Evolutionary conservation across 1,140 invertebrate species (phyloP).

Genomic region (Eriosoma lanigerum): DNA sequence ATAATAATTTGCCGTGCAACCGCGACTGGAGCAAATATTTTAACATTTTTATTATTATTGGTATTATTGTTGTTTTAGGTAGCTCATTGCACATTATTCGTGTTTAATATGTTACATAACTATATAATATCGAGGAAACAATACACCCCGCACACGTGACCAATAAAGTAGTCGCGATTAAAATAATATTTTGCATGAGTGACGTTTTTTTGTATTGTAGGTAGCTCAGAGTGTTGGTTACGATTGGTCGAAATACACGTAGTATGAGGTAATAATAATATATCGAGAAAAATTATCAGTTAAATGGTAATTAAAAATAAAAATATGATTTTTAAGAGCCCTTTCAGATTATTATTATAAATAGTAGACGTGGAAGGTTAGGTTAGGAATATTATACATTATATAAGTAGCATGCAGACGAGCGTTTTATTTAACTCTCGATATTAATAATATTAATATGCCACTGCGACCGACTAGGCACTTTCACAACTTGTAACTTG

Average conservation of each 20-base stretch:
- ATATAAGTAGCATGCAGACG: too few species aligned
- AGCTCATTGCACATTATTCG: slow-evolving; percentile 18
- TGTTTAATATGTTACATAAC: slow-evolving; percentile 16
- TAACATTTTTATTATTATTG: not conserved
- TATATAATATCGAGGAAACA: not conserved
- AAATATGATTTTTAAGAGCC: not conserved
- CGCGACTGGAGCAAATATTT: slow-evolving; percentile 25
- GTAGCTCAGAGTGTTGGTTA: not conserved
- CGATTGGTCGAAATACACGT: not conserved
- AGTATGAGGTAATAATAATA: not conserved
- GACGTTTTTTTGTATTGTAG: too few species aligned
- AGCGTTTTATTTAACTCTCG: not conserved
- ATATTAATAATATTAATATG: not conserved
- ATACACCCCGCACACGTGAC: not conserved
- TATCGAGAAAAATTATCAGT: not conserved
- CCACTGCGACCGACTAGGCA: not conserved
- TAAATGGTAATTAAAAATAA: not conserved
- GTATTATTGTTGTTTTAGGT: slow-evolving; percentile 32
- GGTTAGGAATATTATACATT: too few species aligned
- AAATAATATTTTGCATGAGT: not conserved
- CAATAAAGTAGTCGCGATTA: not conserved
- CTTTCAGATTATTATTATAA: not conserved
- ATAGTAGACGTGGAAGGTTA: not conserved
- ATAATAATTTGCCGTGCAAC: not conserved
- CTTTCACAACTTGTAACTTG: not conserved